Percentiles rank a stretch among this genome's conserved stretches.
Conservation (phyloP, 2,888 invertebrate species). For the Morpho achilles region DNA sequence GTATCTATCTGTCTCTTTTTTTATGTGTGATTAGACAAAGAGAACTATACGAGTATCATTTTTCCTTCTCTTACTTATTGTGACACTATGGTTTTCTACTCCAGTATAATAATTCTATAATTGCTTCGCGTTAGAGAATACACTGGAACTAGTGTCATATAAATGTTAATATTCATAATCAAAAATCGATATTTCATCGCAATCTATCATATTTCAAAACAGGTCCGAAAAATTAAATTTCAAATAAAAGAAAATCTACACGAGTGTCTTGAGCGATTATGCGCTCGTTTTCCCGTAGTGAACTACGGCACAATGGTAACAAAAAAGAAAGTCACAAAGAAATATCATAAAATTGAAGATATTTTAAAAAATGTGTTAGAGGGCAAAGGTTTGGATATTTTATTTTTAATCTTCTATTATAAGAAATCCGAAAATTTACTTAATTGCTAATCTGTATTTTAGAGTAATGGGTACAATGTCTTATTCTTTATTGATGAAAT, state of each 20-base stretch:
- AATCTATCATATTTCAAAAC: background rate
- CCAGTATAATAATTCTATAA: too few relatives aligned
- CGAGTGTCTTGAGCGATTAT: constrained; percentile 41
- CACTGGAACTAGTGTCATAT: too few relatives aligned
- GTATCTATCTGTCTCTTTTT: too few relatives aligned
- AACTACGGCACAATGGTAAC: constrained; percentile 34
- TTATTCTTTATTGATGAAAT: too few relatives aligned
- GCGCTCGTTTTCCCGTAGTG: constrained; percentile 48
- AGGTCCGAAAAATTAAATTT: constrained; percentile 63
- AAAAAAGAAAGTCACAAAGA: constrained; percentile 27
- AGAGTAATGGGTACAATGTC: too few relatives aligned
- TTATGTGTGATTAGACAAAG: too few relatives aligned
- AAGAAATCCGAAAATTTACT: background rate
- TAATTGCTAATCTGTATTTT: background rate
- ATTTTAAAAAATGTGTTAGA: constrained; percentile 46
- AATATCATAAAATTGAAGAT: constrained; percentile 47
- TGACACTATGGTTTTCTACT: too few relatives aligned
- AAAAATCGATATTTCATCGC: too few relatives aligned
- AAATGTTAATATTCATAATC: too few relatives aligned
- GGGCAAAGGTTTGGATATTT: constrained; percentile 35
- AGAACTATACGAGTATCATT: too few relatives aligned
- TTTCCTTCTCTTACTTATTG: too few relatives aligned
- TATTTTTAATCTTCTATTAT: background rate
- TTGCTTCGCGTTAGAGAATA: too few relatives aligned
- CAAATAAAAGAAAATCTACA: constrained; percentile 43